Evolutionary conservation across 2,113 vertebrate species (phyloP), one percentile per base, ranked within the genome.

Genomic region (Cheirogaleus medius): DNA sequence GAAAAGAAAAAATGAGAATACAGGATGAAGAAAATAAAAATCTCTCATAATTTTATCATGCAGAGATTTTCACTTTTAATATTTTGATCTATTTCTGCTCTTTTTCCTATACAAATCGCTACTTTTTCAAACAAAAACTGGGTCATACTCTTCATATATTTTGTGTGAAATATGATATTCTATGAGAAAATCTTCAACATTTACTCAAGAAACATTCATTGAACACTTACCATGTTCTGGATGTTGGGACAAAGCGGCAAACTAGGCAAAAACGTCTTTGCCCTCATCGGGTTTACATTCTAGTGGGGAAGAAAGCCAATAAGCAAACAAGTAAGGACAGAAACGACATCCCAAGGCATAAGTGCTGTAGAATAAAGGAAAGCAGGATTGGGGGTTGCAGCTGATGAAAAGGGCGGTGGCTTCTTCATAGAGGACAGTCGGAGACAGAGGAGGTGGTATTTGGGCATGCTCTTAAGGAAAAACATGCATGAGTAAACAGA

Each of bases 331-430:
- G 63, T 64, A 25, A 56, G 37, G 42, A 64, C 7, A 69, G 23
- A 32, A 6, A 44, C 10, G 18, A 17, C 6, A 87, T 12, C 20
- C 32, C 21, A 9, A 44, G 18, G 6, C 3, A 12, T 1, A 27
- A n/a, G 14, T 42, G 25, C 32, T 49, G 6, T 52, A 37, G 6
- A 49, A 80, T n/a, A 29, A 63, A 29, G 82, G 32, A 64, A 27
- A 64, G 8, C 25, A 58, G 2, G 23, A 7, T 56, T 6, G 15
- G 0, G 25, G 52, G 49, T 32, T 47, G 44, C 39, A 64, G 49
- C 10, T n/a, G 7, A 60, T 4, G 1, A 8, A 37, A 54, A 71
- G 10, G 25, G 1, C 29, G 52, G 3, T 3, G n/a, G 11, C 3
- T 42, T 1, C 42, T 47, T 34, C 21, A 25, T 3, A 4, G 1